Conservation (phyloP, 2,888 invertebrate species). For the Cyrtodaria siliqua region DNA sequence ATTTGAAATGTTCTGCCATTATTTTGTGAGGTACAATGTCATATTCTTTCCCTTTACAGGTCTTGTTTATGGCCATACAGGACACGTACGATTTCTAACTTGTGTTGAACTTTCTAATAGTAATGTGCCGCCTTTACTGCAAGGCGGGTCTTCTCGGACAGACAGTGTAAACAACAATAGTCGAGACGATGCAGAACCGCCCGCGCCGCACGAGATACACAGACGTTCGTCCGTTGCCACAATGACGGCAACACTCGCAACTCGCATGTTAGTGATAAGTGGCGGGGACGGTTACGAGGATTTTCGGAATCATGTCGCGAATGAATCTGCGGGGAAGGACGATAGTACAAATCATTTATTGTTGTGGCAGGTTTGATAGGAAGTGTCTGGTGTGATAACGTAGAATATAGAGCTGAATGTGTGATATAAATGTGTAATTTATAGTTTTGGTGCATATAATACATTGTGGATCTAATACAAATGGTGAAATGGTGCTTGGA, state of each 20-base stretch:
- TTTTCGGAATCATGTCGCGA: slow-evolving; percentile 88
- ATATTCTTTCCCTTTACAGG: slow-evolving; percentile 88
- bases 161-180: slow-evolving; percentile 57
- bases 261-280: slow-evolving; percentile 91
- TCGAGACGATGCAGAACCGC: slow-evolving; percentile 50
- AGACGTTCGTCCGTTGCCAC: slow-evolving; percentile 81
- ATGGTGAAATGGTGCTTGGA: too few species aligned
- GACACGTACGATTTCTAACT: slow-evolving; percentile 97
- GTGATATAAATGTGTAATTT: background rate
- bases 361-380: slow-evolving; percentile 90
- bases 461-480: background rate
- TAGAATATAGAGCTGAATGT: background rate
- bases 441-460: too few species aligned
- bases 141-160: slow-evolving; percentile 24
- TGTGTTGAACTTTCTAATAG: slow-evolving; percentile 90
- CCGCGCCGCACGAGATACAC: slow-evolving; percentile 74
- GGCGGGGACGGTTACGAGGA: slow-evolving; percentile 99
- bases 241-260: slow-evolving; percentile 82
- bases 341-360: slow-evolving; percentile 98
- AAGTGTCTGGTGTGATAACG: background rate
- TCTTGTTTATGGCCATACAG: slow-evolving; percentile 97
- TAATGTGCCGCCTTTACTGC: slow-evolving; percentile 51
- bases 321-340: slow-evolving; percentile 93
- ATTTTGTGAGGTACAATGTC: too few species aligned
- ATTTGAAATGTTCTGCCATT: too few species aligned